Evolutionary conservation across 35 echinoderm and acorn worm species (phyloP).

Genomic region (Apostichopus parvimensis): DNA sequence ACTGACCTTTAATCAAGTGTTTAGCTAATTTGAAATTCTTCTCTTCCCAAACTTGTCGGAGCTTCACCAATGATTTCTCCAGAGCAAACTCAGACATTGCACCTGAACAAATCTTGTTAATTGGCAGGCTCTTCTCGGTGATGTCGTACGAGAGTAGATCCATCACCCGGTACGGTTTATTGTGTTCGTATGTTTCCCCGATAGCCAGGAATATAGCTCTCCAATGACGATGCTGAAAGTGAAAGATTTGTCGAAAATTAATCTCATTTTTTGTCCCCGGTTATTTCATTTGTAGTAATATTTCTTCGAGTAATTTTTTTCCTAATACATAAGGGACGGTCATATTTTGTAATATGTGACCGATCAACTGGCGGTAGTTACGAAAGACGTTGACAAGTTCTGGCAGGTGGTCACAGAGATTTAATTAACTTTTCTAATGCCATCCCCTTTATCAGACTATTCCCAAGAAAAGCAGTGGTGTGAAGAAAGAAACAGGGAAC

Average conservation of each 20-base stretch:
- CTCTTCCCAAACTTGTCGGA: constrained; percentile 91
- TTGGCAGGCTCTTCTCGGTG: constrained; percentile 76
- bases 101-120: constrained; percentile 90
- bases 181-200: constrained; percentile 73
- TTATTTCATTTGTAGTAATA: too few species aligned
- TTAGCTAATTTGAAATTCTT: constrained; percentile 96
- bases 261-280: background rate
- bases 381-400: too few species aligned
- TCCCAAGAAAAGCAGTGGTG: too few species aligned
- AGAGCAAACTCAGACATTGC: constrained; percentile 84
- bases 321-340: too few species aligned
- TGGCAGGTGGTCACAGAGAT: too few species aligned
- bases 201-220: constrained; percentile 86
- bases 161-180: constrained; percentile 64
- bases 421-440: too few species aligned
- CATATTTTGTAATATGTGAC: too few species aligned
- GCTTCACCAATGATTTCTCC: constrained; percentile 85
- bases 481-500: too few species aligned
- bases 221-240: constrained; percentile 86
- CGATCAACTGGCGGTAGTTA: too few species aligned
- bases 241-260: background rate
- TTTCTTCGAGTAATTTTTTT: too few species aligned
- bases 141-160: constrained; percentile 63
- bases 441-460: too few species aligned
- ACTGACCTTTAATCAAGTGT: constrained; percentile 64